These are phyloP conservation scores for Eilema depressum DNA, from an alignment of 2,888 invertebrate species.

Conservation along the genomic window DNA sequence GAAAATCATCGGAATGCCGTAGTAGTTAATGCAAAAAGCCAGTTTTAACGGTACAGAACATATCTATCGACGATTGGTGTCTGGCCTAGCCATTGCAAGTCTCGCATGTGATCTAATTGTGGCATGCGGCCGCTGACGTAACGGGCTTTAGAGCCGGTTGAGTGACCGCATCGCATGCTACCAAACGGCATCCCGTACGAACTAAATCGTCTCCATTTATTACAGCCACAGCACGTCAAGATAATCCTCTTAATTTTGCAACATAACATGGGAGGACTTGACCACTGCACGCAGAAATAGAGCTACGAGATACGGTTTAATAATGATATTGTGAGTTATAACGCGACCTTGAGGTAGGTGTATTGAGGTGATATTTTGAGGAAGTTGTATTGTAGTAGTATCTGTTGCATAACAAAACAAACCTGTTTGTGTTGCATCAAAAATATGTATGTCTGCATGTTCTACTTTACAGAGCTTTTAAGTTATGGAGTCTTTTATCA, in stretches of 20 bases:
- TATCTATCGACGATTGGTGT: conserved; percentile 72
- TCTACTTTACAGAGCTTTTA: conserved; percentile 7
- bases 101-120: conserved; percentile 83
- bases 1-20: conserved; percentile 65
- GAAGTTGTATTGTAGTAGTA: conserved; percentile 26
- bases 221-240: conserved; percentile 56
- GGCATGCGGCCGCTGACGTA: conserved; percentile 81
- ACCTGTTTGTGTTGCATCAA: conserved; percentile 16
- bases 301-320: conserved; percentile 53
- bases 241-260: conserved; percentile 67
- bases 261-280: conserved; percentile 63
- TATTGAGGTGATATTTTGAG: conserved; percentile 38
- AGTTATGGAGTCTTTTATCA: background rate
- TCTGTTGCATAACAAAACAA: conserved; percentile 19
- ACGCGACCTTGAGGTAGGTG: conserved; percentile 56
- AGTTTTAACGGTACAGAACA: conserved; percentile 81
- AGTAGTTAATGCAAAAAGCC: conserved; percentile 68
- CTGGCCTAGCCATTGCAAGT: conserved; percentile 77
- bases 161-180: conserved; percentile 81
- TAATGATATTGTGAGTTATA: conserved; percentile 56
- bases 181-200: conserved; percentile 72
- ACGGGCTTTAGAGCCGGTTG: conserved; percentile 79
- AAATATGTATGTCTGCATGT: conserved; percentile 13
- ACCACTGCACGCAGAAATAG: conserved; percentile 65
- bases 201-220: conserved; percentile 66